phyloP scores from a whole-genome alignment of 2,888 invertebrate genomes.

The Sarcophaga rosellei region DNA sequence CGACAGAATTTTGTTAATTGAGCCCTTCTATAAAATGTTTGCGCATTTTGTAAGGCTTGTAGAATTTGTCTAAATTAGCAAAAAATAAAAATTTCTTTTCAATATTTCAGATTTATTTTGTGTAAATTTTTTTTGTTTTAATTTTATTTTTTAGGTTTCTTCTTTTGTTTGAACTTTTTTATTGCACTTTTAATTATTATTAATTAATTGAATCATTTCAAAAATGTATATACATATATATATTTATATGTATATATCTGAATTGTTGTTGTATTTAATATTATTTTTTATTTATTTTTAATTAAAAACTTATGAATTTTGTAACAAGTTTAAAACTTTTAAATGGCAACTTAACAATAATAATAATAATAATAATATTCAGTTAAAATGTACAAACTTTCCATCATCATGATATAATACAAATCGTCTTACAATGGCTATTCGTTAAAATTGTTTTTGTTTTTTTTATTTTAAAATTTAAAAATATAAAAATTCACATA shows the following conservation, averaged over 20 bases:
- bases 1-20: too few species aligned
- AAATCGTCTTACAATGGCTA: conserved; percentile 8
- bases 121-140: not conserved
- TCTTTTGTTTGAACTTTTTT: conserved; percentile 23
- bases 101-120: not conserved
- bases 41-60: too few species aligned
- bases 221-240: conserved; percentile 12
- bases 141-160: conserved; percentile 18
- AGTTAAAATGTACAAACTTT: conserved; percentile 11
- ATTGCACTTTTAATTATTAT: conserved; percentile 26
- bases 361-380: too few species aligned
- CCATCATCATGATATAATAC: conserved; percentile 7
- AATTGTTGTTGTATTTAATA: too few species aligned
- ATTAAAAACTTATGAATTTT: conserved; percentile 6
- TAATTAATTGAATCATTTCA: conserved; percentile 22
- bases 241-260: not conserved
- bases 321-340: conserved; percentile 37
- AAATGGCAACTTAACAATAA: conserved; percentile 31
- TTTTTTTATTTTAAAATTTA: too few species aligned
- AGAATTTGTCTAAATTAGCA: too few species aligned
- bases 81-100: not conserved
- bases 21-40: too few species aligned
- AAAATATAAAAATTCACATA: not conserved
- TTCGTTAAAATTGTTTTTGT: not conserved
- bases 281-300: conserved; percentile 8